Evolutionary conservation across 2,888 invertebrate species (phyloP), one percentile per base, ranked within the genome.

Genomic region (Latrodectus elegans): DNA sequence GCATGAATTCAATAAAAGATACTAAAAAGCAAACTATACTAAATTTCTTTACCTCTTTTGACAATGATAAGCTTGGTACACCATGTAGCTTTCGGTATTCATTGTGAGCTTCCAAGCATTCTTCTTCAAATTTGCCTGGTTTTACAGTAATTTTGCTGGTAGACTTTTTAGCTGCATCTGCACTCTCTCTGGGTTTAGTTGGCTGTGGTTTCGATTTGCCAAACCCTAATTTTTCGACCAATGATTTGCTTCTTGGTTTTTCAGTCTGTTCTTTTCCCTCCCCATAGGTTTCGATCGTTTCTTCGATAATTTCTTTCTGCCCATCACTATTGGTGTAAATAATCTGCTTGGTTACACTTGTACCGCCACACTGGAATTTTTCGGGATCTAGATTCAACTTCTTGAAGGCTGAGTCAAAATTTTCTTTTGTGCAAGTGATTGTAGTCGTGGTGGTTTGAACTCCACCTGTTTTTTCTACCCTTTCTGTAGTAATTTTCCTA

Each of bases 51-150:
- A 90, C 90, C 82, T 89, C 77, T 82, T 78, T 78, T 14, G 90
- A 90, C 11, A 90, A 73, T 65, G 81, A 79, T 65, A 90, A 49
- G 6, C 80, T 75, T 9, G 90, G 89, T 4, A 88, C 89, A 6
- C 90, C 90, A 73, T 90, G 90, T n/a, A 65, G 88, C 12, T 64
- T 64, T 22, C 90, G 78, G 73, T 90, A 89, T 52, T 88, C 74
- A 71, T 90, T 90, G 38, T 90, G 90, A 17, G 79, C 77, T 26
- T 85, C 88, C 52, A 90, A 72, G 60, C 89, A 89, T 14, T 89
- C 88, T 8, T 89, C 81, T 51, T 88, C 90, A 68, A 90, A 90
- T 17, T 89, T 65, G 17, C 85, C 88, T 9, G 83, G 65, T 2
- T 79, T 84, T n/a, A 64, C 26, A 51, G 67, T 82, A 3, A 10